Base-by-base conservation (phyloP, 1,140 invertebrate species). In the Atta cephalotes region DNA sequence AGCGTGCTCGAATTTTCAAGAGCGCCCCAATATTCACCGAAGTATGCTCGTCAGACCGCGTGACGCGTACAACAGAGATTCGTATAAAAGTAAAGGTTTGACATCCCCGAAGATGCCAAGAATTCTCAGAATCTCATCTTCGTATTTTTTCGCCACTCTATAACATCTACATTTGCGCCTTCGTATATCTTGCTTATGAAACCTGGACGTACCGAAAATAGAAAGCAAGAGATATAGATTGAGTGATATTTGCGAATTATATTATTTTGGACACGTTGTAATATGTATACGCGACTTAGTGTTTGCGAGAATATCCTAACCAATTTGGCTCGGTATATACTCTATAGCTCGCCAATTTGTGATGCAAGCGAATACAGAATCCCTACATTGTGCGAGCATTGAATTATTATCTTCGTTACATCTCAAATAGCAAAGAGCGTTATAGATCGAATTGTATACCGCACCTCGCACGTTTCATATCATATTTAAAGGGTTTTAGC, bases 101-200 rank as follows among this genome's bases (percentile, higher is more conserved):
- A 6, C 86, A 1, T 39, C 51, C 16, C 18, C 18, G 66, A 31
- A 39, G 72, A 86, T 86, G 82, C 58, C 82, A 16, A 31, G 72
- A 79, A 90, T 90, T 79, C 62, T 65, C n/a, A 14, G 63, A 65
- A 87, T 89, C 68, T 45, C 18, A 18, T 65, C 45, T 56, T 39
- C 74, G 74, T 79, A 74, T 87, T 77, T 56, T 49, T 49, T 49
- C 56, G 21, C 65, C 71, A n/a, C 12, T 45, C 39, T 10, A n/a
- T n/a, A 65, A 28, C 28, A 58, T 58, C 66, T 82, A 21, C 60
- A 68, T 89, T 65, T 82, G 58, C 31, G 51, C 63, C 6, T 53
- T 60, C 68, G 39, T 9, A 21, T 7, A n/a, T 28, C 31, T 53
- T 51, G 28, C 6, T n/a, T 18, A 9, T 35, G 18, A 58, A 45